These are phyloP conservation scores for Caenorhabditis sp. DNA, from an alignment of 2,888 invertebrate species.

Conservation along the genomic window DNA sequence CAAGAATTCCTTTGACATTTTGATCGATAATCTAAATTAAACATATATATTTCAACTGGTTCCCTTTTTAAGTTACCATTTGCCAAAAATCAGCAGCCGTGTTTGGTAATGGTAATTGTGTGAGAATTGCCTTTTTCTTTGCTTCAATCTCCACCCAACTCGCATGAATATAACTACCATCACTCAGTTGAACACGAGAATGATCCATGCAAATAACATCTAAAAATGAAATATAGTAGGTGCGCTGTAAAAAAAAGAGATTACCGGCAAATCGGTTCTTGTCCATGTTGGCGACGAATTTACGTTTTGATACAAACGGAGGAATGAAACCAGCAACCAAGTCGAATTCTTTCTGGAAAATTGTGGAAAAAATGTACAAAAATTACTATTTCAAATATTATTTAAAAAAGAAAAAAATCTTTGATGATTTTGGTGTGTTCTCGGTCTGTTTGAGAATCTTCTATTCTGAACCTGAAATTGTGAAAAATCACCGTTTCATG, in stretches of 20 bases:
- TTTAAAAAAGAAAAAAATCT: neutral
- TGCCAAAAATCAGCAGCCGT: conserved; percentile 51
- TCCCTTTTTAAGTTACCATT: conserved; percentile 22
- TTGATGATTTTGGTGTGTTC: no score
- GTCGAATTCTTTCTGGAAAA: conserved; percentile 22
- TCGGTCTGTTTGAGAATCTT: no score
- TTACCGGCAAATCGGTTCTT: conserved; percentile 34
- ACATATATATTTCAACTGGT: neutral
- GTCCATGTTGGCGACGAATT: conserved; percentile 24
- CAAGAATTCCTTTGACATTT: conserved; percentile 41
- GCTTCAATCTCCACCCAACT: conserved; percentile 41
- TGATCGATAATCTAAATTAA: conserved; percentile 31
- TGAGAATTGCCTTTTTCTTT: conserved; percentile 37
- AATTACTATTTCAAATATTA: no score
- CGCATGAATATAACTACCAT: conserved; percentile 45
- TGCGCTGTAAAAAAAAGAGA: no score
- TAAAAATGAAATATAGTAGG: no score
- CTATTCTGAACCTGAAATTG: no score
- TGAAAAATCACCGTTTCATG: no score
- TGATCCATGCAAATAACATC: conserved; percentile 55
- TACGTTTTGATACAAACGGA: conserved; percentile 12
- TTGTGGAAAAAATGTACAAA: no score
- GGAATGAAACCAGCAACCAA: conserved; percentile 22
- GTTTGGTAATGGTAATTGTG: conserved; percentile 48
- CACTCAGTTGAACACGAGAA: conserved; percentile 42